phyloP scores from a whole-genome alignment of 2,113 vertebrate species.

The Heterotis niloticus region DNA sequence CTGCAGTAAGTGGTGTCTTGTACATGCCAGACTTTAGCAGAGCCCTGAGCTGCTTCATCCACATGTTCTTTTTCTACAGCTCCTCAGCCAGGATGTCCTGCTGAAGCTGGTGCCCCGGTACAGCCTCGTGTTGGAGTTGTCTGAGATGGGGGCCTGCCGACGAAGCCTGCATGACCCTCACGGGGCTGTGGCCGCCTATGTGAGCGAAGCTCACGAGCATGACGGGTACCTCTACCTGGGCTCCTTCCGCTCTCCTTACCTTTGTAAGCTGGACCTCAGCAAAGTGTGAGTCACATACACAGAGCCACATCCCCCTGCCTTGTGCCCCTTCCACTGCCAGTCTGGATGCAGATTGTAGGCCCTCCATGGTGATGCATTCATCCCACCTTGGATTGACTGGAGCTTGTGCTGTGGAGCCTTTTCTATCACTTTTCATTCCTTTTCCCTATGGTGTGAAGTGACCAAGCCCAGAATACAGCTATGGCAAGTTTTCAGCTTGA shows the following conservation, averaged over 20 bases:
- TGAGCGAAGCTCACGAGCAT: conserved; percentile 86
- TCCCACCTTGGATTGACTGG: too few relatives aligned
- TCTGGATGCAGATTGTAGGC: too few relatives aligned
- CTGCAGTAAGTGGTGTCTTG: too few relatives aligned
- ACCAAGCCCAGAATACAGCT: too few relatives aligned
- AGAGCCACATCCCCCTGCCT: too few relatives aligned
- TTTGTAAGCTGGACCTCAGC: conserved; percentile 77
- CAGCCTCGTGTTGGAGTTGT: conserved; percentile 85
- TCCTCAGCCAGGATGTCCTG: conserved; percentile 81
- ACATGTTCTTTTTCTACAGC: conserved; percentile 51
- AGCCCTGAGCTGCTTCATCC: neutral
- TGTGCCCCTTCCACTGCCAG: too few relatives aligned
- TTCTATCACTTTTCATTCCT: too few relatives aligned
- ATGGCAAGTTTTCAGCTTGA: too few relatives aligned
- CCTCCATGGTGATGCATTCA: too few relatives aligned
- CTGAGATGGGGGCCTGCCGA: conserved; percentile 77
- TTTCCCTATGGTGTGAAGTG: too few relatives aligned
- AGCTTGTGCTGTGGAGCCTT: too few relatives aligned
- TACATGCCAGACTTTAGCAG: neutral
- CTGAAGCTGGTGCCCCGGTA: conserved; percentile 82
- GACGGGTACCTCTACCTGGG: conserved; percentile 83
- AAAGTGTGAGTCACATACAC: conserved; percentile 59
- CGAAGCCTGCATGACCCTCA: conserved; percentile 89
- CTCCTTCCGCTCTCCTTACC: conserved; percentile 82
- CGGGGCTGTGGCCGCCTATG: conserved; percentile 68